Evolutionary conservation across 1,140 invertebrate genomes (phyloP).

Genomic region (Nomia melanderi): DNA sequence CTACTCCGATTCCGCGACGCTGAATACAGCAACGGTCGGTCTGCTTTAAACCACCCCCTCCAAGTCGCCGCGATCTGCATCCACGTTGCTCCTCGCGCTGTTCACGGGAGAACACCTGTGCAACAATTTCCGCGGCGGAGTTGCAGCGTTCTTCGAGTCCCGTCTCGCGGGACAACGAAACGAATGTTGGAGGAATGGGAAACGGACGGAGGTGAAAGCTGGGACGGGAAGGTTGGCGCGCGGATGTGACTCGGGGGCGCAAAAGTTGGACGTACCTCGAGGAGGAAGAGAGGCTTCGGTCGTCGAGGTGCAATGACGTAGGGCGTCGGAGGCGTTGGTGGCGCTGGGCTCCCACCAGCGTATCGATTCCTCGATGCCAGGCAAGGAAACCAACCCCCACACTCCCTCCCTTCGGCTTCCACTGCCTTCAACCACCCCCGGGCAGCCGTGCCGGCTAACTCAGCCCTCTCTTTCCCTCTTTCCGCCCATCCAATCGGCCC

Average conservation of each 20-base stretch:
- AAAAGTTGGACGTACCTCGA: conserved; percentile 49
- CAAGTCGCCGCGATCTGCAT: not conserved
- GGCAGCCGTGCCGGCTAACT: conserved; percentile 60
- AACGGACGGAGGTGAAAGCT: not conserved
- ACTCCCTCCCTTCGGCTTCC: conserved; percentile 52
- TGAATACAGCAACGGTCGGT: not conserved
- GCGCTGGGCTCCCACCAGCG: conserved; percentile 77
- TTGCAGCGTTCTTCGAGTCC: not conserved
- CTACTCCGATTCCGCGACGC: not conserved
- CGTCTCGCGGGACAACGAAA: not conserved
- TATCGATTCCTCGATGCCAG: conserved; percentile 75
- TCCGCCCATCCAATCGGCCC: conserved; percentile 53
- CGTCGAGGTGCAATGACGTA: conserved; percentile 75
- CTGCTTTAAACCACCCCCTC: conserved; percentile 1
- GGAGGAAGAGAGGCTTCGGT: conserved; percentile 53
- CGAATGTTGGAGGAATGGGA: not conserved
- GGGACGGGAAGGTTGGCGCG: not conserved
- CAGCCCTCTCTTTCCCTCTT: conserved; percentile 61
- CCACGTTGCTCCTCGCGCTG: not conserved
- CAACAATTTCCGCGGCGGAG: not conserved
- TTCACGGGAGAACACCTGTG: not conserved
- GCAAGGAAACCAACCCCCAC: conserved; percentile 68
- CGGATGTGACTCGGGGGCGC: conserved; percentile 30
- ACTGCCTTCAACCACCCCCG: conserved; percentile 62
- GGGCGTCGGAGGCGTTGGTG: conserved; percentile 75